phyloP scores from a whole-genome alignment of 2,888 invertebrate species.

The Chymomyza caudatula region DNA sequence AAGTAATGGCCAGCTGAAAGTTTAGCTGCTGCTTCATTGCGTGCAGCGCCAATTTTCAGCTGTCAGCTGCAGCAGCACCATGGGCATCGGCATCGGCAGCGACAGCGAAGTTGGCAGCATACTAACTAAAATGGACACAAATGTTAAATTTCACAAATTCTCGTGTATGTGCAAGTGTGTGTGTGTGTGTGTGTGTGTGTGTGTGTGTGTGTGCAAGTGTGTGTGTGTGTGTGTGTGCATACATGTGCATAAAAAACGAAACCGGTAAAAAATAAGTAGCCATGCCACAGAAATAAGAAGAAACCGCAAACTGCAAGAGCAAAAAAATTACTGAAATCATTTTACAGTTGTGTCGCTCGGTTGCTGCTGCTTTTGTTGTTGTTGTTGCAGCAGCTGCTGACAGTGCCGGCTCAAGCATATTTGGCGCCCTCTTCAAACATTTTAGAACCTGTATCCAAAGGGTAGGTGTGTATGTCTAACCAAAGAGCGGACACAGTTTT shows the following conservation, averaged over 20 bases:
- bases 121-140: slow-evolving; percentile 4
- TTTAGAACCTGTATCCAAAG: too few species aligned
- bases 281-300: neutral
- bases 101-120: neutral
- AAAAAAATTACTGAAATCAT: neutral
- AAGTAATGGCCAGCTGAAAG: slow-evolving; percentile 49
- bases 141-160: slow-evolving; percentile 9
- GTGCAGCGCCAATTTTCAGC: slow-evolving; percentile 34
- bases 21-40: slow-evolving; percentile 21
- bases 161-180: neutral
- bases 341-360: neutral
- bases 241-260: slow-evolving; percentile 7
- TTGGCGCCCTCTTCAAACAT: too few species aligned
- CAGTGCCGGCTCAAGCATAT: too few species aligned
- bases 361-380: neutral
- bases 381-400: neutral
- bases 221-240: too few species aligned
- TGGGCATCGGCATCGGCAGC: neutral
- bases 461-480: too few species aligned
- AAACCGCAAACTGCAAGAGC: neutral
- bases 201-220: neutral
- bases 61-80: slow-evolving; percentile 40
- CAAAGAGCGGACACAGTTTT: too few species aligned
- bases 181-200: neutral
- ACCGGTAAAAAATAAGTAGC: slow-evolving; percentile 34